Evolutionary conservation across 2,113 vertebrate genomes (phyloP), one percentile per base, ranked within the genome.

Genomic region (Passer montanus): DNA sequence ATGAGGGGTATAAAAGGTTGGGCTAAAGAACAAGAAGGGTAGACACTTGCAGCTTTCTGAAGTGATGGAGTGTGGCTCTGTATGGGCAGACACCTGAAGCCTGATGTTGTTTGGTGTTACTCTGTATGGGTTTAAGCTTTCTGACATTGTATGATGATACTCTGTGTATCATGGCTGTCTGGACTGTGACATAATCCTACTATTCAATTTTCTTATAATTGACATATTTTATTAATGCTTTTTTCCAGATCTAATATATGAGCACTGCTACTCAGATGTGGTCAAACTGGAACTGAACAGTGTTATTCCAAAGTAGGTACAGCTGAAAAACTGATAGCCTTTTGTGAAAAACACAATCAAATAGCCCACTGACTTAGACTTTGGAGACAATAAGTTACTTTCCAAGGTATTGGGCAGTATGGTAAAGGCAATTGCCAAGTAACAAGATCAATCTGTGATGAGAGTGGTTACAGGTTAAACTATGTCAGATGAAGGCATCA

Each of bases 401-500:
- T 53, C 33, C 21, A 73, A 89, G 41, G 30, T 31, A 37, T 28
- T 53, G 31, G 21, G 20, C 15, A 49, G 47, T 20, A 26, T 53
- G 26, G 43, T 66, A 63, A 84, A 81, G 33, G 74, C 52, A 59
- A 28, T 43, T 52, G 37, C 19, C 53, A 87, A 20, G 28, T 78
- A 41, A 55, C 0, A 0, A 17, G 35, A 39, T 13, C 16, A 39
- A n/a, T 13, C 43, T 47, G 37, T 47, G 47, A 44, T 0, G 0
- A 63, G 60, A 58, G 9, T 78, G 39, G 35, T 33, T 70, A 50
- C 4, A 16, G 22, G 24, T 87, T 47, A 50, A 50, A 31, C 26
- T 43, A 30, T 77, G 24, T 30, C 37, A 55, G 37, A 44, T 66
- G 66, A 81, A 66, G 35, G 35, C 9, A 89, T 53, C 27, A 83